Evolutionary conservation across 2,113 vertebrate species (phyloP), one percentile per base, ranked within the genome.

Genomic region (Monarcha castaneiventris): DNA sequence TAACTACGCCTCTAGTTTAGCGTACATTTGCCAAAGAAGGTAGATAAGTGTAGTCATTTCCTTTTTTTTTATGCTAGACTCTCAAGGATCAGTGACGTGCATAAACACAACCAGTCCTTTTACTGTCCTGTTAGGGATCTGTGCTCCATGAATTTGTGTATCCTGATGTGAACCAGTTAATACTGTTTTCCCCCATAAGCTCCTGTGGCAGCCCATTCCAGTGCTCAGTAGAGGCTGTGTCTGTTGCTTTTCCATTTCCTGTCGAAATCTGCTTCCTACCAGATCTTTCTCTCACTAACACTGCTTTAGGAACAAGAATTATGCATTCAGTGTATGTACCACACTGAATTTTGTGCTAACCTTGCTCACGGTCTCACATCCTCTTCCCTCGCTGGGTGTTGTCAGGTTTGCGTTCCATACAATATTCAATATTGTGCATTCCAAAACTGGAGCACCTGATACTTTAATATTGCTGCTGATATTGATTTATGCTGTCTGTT

Each of bases 291-390:
- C 49, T 86, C 20, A 22, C 1, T 3, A n/a, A 33, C 67, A 69
- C 46, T 51, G 21, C 9, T 62, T 46, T 18, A 1, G 46, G 67
- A 66, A n/a, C 58, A 75, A 27, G 49, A 90, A 32, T 80, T 49
- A n/a, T 2, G 3, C 13, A 2, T 68, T 56, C 33, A 43, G 16
- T 69, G 64, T 43, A 25, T 51, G 55, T 10, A 7, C 16, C 30
- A 13, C 10, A 3, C 16, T 68, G 56, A 30, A 64, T 52, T 41
- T n/a, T 33, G 14, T 61, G 32, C 68, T 83, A 73, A 62, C 7
- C 8, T 16, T 3, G 1, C 6, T 62, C 7, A 1, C 13, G 2
- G 19, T 59, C 55, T 79, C 46, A 30, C 46, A 21, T 2, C 7
- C 7, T 5, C 9, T 56, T 76, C 35, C 13, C 11, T 13, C 7